Percentiles rank a stretch among this genome's conserved stretches.
Evolutionary conservation across 1,140 invertebrate species (phyloP).

Genomic region (Ostrea edulis): DNA sequence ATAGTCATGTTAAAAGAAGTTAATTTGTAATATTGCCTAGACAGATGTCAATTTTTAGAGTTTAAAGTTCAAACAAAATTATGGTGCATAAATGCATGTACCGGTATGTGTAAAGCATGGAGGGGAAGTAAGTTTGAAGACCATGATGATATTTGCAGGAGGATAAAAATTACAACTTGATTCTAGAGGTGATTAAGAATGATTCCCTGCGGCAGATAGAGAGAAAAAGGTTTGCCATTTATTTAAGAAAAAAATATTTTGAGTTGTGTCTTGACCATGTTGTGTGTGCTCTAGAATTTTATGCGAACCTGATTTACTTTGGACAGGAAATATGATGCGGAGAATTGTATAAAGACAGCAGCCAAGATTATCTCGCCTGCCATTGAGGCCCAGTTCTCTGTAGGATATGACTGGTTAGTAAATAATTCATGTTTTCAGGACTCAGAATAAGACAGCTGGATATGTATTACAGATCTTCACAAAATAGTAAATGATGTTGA

Average conservation of each 20-base stretch:
- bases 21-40: background rate
- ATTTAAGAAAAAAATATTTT: background rate
- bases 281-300: background rate
- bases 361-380: slow-evolving; percentile 95
- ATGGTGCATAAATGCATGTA: no score
- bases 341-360: slow-evolving; percentile 91
- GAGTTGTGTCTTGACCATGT: background rate
- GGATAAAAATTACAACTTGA: slow-evolving; percentile 86
- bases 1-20: background rate
- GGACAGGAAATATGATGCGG: slow-evolving; percentile 86
- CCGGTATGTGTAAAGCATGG: no score
- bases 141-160: slow-evolving; percentile 81
- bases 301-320: background rate
- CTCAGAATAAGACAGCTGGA: background rate
- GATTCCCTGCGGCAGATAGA: slow-evolving; percentile 90
- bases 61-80: no score
- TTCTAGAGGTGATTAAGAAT: slow-evolving; percentile 89
- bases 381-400: slow-evolving; percentile 88
- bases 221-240: slow-evolving; percentile 81
- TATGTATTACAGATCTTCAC: no score
- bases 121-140: no score
- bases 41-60: no score
- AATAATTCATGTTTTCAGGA: background rate
- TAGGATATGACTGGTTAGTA: slow-evolving; percentile 84
- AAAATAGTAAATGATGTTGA: no score